Conservation (phyloP, 2,888 invertebrate genomes). For the Hetaerina titia region DNA sequence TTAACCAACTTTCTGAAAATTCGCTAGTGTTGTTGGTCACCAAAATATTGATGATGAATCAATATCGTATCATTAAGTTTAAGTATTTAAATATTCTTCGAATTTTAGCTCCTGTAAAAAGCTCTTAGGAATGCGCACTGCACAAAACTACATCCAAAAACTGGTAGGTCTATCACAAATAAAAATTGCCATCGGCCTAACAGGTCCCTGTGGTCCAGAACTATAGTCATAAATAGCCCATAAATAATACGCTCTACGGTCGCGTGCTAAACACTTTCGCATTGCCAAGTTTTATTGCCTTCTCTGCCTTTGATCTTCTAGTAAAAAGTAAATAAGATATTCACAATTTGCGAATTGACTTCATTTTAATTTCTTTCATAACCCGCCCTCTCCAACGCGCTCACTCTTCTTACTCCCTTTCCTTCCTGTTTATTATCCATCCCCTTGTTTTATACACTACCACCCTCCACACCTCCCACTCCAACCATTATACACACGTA, state of each 20-base stretch:
- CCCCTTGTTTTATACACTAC: constrained; percentile 29
- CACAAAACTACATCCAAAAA: no score
- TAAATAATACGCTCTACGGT: neutral
- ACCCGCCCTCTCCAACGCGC: neutral
- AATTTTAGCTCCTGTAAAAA: no score
- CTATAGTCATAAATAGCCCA: neutral
- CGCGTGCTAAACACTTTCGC: neutral
- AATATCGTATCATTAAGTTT: no score
- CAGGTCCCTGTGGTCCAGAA: no score
- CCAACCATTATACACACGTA: constrained; percentile 12
- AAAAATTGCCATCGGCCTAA: no score
- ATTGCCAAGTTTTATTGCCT: neutral
- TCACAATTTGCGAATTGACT: constrained; percentile 31
- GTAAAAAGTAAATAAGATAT: neutral
- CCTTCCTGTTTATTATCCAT: constrained; percentile 24
- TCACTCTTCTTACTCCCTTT: neutral
- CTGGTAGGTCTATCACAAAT: no score
- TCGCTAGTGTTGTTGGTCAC: no score
- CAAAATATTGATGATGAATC: no score
- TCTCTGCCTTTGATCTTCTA: constrained; percentile 13
- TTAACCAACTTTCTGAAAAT: no score
- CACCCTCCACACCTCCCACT: neutral
- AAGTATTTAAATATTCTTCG: no score
- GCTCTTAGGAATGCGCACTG: no score
- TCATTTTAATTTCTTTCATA: constrained; percentile 32